These are phyloP conservation scores for Oxyscelio sp. DNA, from an alignment of 2,888 invertebrate genomes.

Conservation along the genomic window DNA sequence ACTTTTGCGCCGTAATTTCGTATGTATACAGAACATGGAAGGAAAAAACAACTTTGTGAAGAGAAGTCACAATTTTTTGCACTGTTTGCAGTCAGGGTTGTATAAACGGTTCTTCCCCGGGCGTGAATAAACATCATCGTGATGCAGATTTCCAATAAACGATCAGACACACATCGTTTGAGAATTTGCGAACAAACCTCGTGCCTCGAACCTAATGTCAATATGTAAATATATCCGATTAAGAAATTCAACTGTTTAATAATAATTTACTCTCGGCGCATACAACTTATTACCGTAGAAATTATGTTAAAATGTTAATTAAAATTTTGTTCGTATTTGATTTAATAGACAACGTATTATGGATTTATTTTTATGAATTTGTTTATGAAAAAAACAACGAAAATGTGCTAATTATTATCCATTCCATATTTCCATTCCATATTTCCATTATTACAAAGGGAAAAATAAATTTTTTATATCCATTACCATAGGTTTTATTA, in stretches of 20 bases:
- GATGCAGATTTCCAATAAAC: constrained; percentile 53
- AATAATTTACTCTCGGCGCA: neutral
- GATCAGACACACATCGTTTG: constrained; percentile 46
- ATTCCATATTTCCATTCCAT: no score
- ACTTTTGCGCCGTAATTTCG: constrained; percentile 48
- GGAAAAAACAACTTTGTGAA: constrained; percentile 58
- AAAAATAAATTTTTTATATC: no score
- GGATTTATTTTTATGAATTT: no score
- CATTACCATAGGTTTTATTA: no score
- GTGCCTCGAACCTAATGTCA: constrained; percentile 48
- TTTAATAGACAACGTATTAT: no score
- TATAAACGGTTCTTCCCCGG: constrained; percentile 53
- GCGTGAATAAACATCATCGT: constrained; percentile 56
- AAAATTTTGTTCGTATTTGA: constrained; percentile 9
- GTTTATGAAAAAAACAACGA: no score
- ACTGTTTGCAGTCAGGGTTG: constrained; percentile 54
- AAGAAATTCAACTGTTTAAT: constrained; percentile 35
- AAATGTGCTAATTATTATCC: no score
- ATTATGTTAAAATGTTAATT: constrained; percentile 19
- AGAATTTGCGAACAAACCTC: constrained; percentile 57
- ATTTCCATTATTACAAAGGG: no score
- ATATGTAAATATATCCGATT: constrained; percentile 24
- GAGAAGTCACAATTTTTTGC: constrained; percentile 55
- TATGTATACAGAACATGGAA: constrained; percentile 34
- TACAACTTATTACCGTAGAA: constrained; percentile 15